phyloP scores from a whole-genome alignment of 37 sponge, comb jelly and placozoan genomes.

The Ianthella basta region DNA sequence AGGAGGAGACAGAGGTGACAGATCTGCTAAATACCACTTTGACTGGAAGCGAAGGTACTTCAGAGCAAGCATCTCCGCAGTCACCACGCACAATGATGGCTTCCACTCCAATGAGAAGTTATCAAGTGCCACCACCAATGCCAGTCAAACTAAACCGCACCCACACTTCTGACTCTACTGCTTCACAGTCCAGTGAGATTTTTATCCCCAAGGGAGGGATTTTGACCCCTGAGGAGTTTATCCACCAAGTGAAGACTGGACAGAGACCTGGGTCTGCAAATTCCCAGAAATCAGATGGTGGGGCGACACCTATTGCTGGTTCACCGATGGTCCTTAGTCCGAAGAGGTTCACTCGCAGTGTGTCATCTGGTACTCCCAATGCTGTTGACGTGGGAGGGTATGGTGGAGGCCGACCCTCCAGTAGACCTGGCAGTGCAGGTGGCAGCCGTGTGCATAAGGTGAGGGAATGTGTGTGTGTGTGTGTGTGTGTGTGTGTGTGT shows the following conservation, averaged over 20 bases:
- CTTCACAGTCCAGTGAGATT: conserved; percentile 7
- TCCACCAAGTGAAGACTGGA: background rate
- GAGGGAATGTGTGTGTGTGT: too few relatives aligned
- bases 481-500: too few relatives aligned
- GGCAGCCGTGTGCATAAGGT: background rate
- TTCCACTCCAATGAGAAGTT: background rate
- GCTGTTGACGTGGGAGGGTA: background rate
- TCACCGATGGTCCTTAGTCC: conserved; percentile 16
- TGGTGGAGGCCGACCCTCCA: background rate
- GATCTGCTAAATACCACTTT: background rate
- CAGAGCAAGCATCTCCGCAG: background rate
- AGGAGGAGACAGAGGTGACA: background rate
- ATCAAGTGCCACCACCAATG: background rate
- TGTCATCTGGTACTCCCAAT: conserved; percentile 8
- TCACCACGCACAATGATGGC: background rate
- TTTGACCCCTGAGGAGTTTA: background rate
- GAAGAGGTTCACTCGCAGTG: background rate
- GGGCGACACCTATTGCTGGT: background rate
- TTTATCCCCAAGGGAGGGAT: conserved; percentile 10
- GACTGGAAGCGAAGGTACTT: background rate
- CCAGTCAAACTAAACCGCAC: background rate
- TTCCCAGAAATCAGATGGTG: background rate
- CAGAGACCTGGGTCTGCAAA: conserved; percentile 3
- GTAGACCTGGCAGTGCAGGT: background rate
- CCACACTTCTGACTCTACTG: conserved; percentile 11